Conservation (phyloP, 2,888 invertebrate species). For the Frankliniella fusca region DNA sequence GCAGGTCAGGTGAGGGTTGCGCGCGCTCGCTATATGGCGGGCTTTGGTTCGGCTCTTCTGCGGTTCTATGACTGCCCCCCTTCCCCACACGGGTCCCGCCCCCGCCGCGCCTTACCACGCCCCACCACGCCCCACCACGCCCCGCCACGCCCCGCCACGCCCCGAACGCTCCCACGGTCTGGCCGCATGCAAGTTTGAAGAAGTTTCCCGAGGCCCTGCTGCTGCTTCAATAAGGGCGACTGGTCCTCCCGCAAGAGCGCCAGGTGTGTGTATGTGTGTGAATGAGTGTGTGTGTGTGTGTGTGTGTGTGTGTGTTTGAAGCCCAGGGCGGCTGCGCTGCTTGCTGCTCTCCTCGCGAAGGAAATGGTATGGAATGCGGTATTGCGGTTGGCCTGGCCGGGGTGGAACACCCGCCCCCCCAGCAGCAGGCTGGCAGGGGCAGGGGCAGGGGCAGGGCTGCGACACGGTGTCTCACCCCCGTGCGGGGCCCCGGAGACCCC, state of each 20-base stretch:
- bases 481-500: too few relatives aligned
- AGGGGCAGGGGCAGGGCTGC: too few relatives aligned
- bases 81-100: background rate
- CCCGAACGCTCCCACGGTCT: background rate
- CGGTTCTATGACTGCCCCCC: too few relatives aligned
- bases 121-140: background rate
- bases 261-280: too few relatives aligned
- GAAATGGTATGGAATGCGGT: too few relatives aligned
- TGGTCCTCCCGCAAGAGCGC: background rate
- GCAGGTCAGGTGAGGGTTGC: background rate
- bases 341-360: background rate
- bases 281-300: too few relatives aligned
- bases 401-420: too few relatives aligned
- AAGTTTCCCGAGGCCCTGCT: background rate
- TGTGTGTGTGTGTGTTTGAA: too few relatives aligned
- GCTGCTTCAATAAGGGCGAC: background rate
- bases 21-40: background rate
- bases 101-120: background rate
- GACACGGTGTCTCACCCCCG: too few relatives aligned
- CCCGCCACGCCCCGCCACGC: background rate
- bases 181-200: background rate
- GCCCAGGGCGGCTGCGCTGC: background rate
- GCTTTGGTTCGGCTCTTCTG: too few relatives aligned
- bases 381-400: too few relatives aligned
- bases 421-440: too few relatives aligned